These are phyloP conservation scores for Diarsia rubi DNA, from an alignment of 2,888 invertebrate species.

Conservation along the genomic window DNA sequence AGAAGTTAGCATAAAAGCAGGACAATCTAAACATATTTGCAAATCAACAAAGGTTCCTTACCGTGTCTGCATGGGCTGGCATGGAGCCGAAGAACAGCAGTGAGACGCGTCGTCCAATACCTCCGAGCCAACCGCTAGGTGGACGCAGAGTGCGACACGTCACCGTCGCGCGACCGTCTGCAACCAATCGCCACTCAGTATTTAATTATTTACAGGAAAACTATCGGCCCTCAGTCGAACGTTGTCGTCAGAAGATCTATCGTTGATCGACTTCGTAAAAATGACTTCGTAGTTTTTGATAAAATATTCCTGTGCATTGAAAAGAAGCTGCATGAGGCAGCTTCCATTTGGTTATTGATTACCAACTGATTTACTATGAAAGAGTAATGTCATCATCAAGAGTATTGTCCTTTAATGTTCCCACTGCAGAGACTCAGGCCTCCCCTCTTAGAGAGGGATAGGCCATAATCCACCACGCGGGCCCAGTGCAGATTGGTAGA, in stretches of 20 bases:
- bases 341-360: too few species aligned
- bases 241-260: neutral
- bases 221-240: neutral
- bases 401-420: too few species aligned
- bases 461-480: too few species aligned
- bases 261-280: neutral
- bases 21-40: neutral
- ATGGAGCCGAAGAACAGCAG: constrained; percentile 95
- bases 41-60: constrained; percentile 72
- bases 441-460: too few species aligned
- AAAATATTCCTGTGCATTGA: neutral
- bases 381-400: too few species aligned
- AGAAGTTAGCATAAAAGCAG: neutral
- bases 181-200: constrained; percentile 53
- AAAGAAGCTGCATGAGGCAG: too few species aligned
- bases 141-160: constrained; percentile 93
- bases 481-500: too few species aligned
- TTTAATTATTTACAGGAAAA: too few species aligned
- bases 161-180: constrained; percentile 93
- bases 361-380: too few species aligned
- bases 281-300: neutral
- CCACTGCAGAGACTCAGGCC: too few species aligned
- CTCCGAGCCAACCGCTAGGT: constrained; percentile 96
- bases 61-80: constrained; percentile 92
- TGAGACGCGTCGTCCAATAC: constrained; percentile 95